A percentile compares a stretch with the other conserved stretches of the same genome.
Conservation (phyloP, 2,797 vertebrate genomes). For the Uromys caudimaculatus region DNA sequence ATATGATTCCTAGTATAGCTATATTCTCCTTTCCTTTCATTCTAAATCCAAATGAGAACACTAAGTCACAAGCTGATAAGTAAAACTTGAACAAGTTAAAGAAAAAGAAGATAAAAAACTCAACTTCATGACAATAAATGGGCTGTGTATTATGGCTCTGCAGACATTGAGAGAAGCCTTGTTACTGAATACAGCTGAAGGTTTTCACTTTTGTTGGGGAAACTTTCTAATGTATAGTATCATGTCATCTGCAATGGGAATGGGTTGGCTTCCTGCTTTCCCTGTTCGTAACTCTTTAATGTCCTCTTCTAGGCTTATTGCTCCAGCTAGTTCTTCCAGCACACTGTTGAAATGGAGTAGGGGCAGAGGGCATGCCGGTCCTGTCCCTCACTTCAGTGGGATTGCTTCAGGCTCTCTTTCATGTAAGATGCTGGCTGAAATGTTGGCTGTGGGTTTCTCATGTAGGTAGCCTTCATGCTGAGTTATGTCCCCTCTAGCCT, state of each 20-base stretch:
- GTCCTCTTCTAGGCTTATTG: neutral
- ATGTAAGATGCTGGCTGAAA: neutral
- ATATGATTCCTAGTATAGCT: neutral
- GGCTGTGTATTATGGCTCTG: neutral
- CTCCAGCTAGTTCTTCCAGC: neutral
- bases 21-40: neutral
- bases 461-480: neutral
- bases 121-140: neutral
- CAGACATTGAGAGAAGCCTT: neutral
- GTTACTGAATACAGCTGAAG: neutral
- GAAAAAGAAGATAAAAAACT: neutral
- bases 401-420: neutral
- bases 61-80: neutral
- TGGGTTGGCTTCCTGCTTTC: neutral
- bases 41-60: conserved; percentile 41
- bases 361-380: neutral
- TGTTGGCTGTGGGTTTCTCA: neutral
- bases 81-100: neutral
- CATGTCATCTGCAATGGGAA: neutral
- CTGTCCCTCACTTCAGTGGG: neutral
- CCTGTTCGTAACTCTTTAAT: neutral
- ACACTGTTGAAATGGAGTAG: no score
- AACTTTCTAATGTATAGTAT: neutral
- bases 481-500: neutral
- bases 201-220: neutral